A percentile compares a stretch with the other conserved stretches of the same genome.
Evolutionary conservation across 1,140 invertebrate species (phyloP).

Genomic region (Meloidogyne chitwoodi): DNA sequence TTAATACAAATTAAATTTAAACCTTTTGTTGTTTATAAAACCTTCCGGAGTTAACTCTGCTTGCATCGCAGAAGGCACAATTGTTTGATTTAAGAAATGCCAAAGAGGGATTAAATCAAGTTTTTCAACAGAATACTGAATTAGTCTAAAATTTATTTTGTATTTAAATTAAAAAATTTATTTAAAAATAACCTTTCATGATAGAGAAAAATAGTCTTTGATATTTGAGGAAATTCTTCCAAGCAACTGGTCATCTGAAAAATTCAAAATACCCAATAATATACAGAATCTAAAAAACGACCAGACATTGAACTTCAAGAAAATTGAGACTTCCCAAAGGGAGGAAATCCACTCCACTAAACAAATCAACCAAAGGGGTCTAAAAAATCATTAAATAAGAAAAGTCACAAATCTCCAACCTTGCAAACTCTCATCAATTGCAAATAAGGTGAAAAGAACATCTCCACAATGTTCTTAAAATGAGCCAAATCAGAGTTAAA

Average conservation of each 20-base stretch:
- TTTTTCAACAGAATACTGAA: conserved; percentile 15
- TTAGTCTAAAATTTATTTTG: neutral
- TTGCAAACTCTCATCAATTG: conserved; percentile 22
- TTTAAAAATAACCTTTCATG: conserved; percentile 18
- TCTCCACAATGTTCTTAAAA: conserved; percentile 23
- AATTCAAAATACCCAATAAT: too few species aligned
- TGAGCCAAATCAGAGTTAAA: neutral
- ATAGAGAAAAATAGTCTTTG: conserved; percentile 30
- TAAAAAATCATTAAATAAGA: conserved; percentile 6
- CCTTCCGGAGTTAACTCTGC: conserved; percentile 24
- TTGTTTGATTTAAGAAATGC: conserved; percentile 30
- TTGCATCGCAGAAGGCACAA: conserved; percentile 32
- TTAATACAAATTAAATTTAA: too few species aligned
- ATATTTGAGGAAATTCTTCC: conserved; percentile 31
- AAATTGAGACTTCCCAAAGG: conserved; percentile 24
- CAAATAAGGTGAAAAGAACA: conserved; percentile 34
- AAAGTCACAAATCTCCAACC: neutral
- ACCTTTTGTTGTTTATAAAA: neutral
- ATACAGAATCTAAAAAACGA: too few species aligned
- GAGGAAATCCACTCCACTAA: conserved; percentile 35
- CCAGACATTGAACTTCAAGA: conserved; percentile 36
- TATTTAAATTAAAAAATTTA: neutral
- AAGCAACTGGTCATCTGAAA: conserved; percentile 17
- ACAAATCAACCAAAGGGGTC: conserved; percentile 35
- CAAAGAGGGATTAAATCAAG: conserved; percentile 25